Percentiles rank a stretch among this genome's conserved stretches.
Evolutionary conservation across 2,113 vertebrate species (phyloP).

Genomic region (Baryphthengus martii): DNA sequence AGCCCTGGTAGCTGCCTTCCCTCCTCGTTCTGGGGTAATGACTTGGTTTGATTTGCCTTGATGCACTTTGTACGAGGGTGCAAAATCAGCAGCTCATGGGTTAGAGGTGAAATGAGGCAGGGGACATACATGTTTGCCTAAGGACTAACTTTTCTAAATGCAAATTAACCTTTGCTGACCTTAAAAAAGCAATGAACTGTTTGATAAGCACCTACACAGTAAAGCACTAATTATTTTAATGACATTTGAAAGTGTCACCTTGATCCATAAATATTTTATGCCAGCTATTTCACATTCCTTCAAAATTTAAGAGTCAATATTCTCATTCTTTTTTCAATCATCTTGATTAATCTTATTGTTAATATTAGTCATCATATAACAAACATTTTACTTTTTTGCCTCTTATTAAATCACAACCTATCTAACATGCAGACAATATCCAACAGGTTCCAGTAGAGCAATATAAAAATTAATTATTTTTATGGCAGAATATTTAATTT

Average conservation of each 20-base stretch:
- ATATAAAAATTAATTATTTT: not conserved
- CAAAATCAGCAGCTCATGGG: not conserved
- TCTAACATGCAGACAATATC: not conserved
- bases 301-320: not conserved
- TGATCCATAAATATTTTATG: not conserved
- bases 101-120: not conserved
- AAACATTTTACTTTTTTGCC: not conserved
- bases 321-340: not conserved
- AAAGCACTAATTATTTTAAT: not conserved
- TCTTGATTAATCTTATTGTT: not conserved
- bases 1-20: not conserved
- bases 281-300: not conserved
- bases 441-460: not conserved
- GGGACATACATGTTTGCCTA: not conserved
- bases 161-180: not conserved
- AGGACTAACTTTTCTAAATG: not conserved
- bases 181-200: not conserved
- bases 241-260: not conserved
- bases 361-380: not conserved
- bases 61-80: not conserved
- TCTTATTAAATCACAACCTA: not conserved
- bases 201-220: not conserved
- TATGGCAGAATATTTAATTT: not conserved
- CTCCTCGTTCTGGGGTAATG: not conserved
- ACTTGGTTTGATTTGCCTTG: not conserved